These are phyloP conservation scores for Cyaniris semiargus DNA, from an alignment of 2,888 invertebrate species.

Conservation along the genomic window DNA sequence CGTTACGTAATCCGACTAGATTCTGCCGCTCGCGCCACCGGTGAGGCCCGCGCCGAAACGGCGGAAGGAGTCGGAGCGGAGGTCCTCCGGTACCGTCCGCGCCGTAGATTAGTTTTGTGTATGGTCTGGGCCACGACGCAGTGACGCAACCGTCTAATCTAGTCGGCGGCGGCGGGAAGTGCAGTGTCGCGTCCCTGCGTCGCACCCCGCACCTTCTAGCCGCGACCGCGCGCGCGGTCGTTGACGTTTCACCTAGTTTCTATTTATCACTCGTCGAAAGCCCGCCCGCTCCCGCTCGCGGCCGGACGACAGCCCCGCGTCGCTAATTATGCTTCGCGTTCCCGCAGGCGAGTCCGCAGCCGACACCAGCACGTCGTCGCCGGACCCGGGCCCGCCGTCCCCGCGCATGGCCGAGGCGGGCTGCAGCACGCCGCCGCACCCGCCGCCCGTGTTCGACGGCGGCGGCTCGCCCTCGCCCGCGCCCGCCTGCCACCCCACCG, in stretches of 20 bases:
- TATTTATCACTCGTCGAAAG: slow-evolving; percentile 71
- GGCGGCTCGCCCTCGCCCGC: slow-evolving; percentile 71
- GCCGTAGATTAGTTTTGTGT: slow-evolving; percentile 58
- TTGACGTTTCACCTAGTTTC: slow-evolving; percentile 81
- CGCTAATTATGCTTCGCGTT: slow-evolving; percentile 62
- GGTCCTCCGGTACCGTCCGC: slow-evolving; percentile 36
- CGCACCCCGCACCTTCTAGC: slow-evolving; percentile 70
- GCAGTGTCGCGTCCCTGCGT: slow-evolving; percentile 79
- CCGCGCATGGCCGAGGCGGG: slow-evolving; percentile 87
- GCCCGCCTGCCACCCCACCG: slow-evolving; percentile 73
- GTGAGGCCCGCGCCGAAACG: not conserved
- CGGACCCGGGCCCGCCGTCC: slow-evolving; percentile 92
- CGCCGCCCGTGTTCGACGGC: slow-evolving; percentile 77
- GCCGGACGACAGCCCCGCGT: slow-evolving; percentile 47
- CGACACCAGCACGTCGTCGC: slow-evolving; percentile 95
- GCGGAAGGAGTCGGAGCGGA: not conserved
- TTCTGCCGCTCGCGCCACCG: not conserved
- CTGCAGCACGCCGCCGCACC: slow-evolving; percentile 82
- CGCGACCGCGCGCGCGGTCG: slow-evolving; percentile 73
- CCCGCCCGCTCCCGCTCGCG: slow-evolving; percentile 64
- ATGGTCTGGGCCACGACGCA: slow-evolving; percentile 56
- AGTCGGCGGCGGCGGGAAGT: slow-evolving; percentile 80
- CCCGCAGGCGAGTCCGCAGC: slow-evolving; percentile 92
- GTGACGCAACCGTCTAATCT: slow-evolving; percentile 80
- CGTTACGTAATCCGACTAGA: slow-evolving; percentile 49